These are phyloP conservation scores for Ferdinandea cuprea DNA, from an alignment of 2,888 invertebrate species.

Conservation along the genomic window DNA sequence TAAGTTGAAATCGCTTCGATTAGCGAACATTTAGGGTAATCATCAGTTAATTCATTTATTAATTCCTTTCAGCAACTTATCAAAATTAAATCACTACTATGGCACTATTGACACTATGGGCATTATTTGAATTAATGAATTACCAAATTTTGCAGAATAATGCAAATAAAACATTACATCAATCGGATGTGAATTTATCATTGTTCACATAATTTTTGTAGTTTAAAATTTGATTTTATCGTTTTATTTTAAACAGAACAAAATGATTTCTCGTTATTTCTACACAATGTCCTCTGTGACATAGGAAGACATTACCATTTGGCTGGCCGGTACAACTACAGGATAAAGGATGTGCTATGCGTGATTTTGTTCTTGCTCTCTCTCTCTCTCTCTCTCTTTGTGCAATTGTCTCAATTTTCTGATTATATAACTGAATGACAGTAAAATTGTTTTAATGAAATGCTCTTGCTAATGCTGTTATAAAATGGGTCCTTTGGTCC, in stretches of 20 bases:
- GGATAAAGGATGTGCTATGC: slow-evolving; percentile 18
- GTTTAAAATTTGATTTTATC: background rate
- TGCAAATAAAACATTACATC: slow-evolving; percentile 32
- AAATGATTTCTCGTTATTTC: slow-evolving; percentile 19
- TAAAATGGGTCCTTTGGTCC: slow-evolving; percentile 9
- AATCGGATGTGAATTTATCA: slow-evolving; percentile 24
- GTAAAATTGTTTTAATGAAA: slow-evolving; percentile 27
- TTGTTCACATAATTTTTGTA: slow-evolving; percentile 6
- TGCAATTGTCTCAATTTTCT: background rate
- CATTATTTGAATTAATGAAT: too few relatives aligned
- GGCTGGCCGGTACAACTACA: background rate
- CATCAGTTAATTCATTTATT: background rate
- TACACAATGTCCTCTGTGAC: slow-evolving; percentile 21
- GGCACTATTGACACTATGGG: background rate
- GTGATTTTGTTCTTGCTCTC: too few relatives aligned
- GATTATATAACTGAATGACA: background rate
- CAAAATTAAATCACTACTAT: background rate
- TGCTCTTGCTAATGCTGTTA: slow-evolving; percentile 20
- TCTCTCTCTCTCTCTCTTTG: too few relatives aligned
- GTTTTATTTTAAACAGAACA: slow-evolving; percentile 13
- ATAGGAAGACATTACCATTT: slow-evolving; percentile 48
- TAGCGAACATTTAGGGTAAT: background rate
- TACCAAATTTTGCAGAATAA: background rate
- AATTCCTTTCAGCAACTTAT: too few relatives aligned
- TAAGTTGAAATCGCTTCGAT: background rate